Conservation (phyloP, 2,113 vertebrate species). For the Pterocles gutturalis region DNA sequence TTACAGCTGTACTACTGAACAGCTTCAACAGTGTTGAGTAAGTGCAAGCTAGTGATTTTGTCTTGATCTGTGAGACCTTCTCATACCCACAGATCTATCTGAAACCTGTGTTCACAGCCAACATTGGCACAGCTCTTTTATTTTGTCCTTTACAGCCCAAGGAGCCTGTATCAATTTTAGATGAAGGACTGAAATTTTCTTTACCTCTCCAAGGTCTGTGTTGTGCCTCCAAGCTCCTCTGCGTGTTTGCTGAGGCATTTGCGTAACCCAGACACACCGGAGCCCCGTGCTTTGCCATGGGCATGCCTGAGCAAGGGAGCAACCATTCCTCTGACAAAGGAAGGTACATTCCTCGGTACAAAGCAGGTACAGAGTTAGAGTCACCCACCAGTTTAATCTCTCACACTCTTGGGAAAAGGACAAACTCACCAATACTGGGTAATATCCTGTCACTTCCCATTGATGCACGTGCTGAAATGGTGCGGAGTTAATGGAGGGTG, state of each 20-base stretch:
- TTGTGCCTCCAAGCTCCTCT: neutral
- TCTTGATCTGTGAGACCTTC: neutral
- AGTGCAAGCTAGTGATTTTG: neutral
- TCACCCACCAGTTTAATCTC: neutral
- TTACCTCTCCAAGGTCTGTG: neutral
- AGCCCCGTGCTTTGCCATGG: neutral
- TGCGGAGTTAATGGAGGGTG: neutral
- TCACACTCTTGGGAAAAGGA: neutral
- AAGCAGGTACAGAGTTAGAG: neutral
- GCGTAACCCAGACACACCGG: neutral
- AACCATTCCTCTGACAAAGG: neutral
- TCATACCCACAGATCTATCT: neutral
- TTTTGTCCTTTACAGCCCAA: neutral
- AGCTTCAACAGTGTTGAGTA: neutral
- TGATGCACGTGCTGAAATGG: neutral
- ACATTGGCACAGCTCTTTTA: neutral
- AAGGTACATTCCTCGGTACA: neutral
- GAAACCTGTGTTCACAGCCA: neutral
- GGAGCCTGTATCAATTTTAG: slow-evolving; percentile 24
- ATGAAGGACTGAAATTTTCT: slow-evolving; percentile 1
- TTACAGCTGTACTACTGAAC: neutral
- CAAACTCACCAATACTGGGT: neutral
- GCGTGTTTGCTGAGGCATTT: neutral
- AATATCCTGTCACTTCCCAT: neutral
- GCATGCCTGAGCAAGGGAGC: neutral